A percentile compares a stretch with the other conserved stretches of the same genome.
Conservation (phyloP, 2,888 invertebrate species). For the Globia sparganii region DNA sequence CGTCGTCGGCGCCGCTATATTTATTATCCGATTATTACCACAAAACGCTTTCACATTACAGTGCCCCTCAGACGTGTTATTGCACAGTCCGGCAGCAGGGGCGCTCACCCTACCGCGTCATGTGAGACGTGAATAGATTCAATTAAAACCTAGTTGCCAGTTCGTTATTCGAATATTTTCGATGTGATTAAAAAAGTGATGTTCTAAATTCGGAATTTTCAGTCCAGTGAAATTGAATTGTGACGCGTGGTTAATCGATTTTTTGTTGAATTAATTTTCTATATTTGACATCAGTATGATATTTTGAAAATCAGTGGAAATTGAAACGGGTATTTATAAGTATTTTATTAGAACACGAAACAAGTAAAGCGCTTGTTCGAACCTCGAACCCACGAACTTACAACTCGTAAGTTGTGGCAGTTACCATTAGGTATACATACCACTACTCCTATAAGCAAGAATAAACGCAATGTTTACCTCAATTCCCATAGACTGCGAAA, state of each 20-base stretch:
- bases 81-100: constrained; percentile 63
- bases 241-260: background rate
- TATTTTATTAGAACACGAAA: background rate
- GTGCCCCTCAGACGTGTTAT: constrained; percentile 72
- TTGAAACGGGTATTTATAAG: background rate
- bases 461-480: constrained; percentile 22
- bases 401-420: no score
- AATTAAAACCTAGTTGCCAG: constrained; percentile 66
- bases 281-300: no score
- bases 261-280: background rate
- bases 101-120: constrained; percentile 64
- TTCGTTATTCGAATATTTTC: constrained; percentile 56
- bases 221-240: background rate
- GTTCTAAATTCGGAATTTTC: constrained; percentile 37
- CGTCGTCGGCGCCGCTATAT: constrained; percentile 72
- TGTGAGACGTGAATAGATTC: constrained; percentile 67
- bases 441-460: background rate
- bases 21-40: constrained; percentile 82
- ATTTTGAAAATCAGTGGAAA: background rate
- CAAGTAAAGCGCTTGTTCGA: background rate
- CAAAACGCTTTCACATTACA: constrained; percentile 75
- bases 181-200: constrained; percentile 48
- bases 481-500: constrained; percentile 43
- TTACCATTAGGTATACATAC: no score
- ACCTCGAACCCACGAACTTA: background rate